These are phyloP conservation scores for Camponotus floridanus DNA, from an alignment of 1,140 invertebrate genomes.

Conservation along the genomic window DNA sequence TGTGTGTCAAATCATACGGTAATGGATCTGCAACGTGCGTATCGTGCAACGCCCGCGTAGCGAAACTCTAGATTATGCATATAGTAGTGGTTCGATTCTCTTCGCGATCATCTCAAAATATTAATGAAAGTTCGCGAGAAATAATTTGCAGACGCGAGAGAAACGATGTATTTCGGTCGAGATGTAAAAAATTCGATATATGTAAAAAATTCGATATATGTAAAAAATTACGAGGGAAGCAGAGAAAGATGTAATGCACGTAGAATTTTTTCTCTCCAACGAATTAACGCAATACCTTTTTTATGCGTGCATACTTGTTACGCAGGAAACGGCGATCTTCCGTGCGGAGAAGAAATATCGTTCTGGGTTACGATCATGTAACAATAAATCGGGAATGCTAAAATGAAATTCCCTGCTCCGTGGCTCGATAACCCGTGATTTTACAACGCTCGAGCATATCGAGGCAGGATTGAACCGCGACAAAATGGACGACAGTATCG, in stretches of 20 bases:
- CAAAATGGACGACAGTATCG: slow-evolving; percentile 12
- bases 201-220: background rate
- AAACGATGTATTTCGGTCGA: background rate
- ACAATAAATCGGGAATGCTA: slow-evolving; percentile 60
- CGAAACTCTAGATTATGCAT: background rate
- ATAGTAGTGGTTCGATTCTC: background rate
- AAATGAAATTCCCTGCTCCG: slow-evolving; percentile 4
- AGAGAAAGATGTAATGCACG: too few species aligned
- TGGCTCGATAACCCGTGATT: slow-evolving; percentile 44
- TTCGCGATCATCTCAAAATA: too few species aligned
- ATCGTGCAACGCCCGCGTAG: background rate
- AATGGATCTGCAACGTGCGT: slow-evolving; percentile 7
- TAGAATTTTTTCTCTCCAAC: slow-evolving; percentile 15
- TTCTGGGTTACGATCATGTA: slow-evolving; percentile 56
- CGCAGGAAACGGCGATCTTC: background rate
- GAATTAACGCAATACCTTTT: background rate
- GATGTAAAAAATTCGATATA: background rate
- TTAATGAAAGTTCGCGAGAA: background rate
- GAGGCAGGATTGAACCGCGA: background rate
- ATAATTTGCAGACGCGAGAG: background rate
- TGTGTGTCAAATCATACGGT: background rate
- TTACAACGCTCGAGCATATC: slow-evolving; percentile 11
- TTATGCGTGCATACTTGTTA: slow-evolving; percentile 19
- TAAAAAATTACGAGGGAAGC: background rate
- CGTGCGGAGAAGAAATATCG: slow-evolving; percentile 13